phyloP scores from a whole-genome alignment of 2,888 invertebrate genomes.

The Rotaria socialis region DNA sequence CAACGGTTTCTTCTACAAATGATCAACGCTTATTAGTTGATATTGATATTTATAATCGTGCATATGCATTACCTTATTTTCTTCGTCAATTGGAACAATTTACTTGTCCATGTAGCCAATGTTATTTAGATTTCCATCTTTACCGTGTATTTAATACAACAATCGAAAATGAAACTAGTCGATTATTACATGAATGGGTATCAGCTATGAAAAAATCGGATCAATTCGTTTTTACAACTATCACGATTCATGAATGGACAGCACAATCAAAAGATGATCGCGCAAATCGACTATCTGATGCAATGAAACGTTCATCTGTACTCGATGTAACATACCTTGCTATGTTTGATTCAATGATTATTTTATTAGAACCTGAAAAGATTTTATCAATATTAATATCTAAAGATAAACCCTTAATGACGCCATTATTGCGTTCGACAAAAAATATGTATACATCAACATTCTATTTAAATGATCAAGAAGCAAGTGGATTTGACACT shows the following conservation, averaged over 20 bases:
- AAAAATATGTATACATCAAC: conserved; percentile 37
- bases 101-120: conserved; percentile 13
- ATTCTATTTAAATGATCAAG: not conserved
- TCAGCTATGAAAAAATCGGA: not conserved
- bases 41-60: conserved; percentile 34
- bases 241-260: conserved; percentile 13
- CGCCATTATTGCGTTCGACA: conserved; percentile 38
- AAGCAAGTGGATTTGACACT: not conserved
- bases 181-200: conserved; percentile 8
- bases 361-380: conserved; percentile 11
- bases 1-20: not conserved
- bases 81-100: not conserved
- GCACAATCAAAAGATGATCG: not conserved
- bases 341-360: conserved; percentile 33
- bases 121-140: conserved; percentile 22
- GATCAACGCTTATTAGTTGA: conserved; percentile 32
- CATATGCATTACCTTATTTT: not conserved
- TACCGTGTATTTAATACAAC: conserved; percentile 1
- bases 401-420: conserved; percentile 36
- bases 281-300: not conserved
- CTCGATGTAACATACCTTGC: not conserved
- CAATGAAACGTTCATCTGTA: not conserved
- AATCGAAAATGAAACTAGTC: not conserved
- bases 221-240: not conserved
- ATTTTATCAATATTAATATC: conserved; percentile 21